Evolutionary conservation across 1,140 invertebrate species (phyloP), one percentile per base, ranked within the genome.

Genomic region (Ceratosolen fusciceps): DNA sequence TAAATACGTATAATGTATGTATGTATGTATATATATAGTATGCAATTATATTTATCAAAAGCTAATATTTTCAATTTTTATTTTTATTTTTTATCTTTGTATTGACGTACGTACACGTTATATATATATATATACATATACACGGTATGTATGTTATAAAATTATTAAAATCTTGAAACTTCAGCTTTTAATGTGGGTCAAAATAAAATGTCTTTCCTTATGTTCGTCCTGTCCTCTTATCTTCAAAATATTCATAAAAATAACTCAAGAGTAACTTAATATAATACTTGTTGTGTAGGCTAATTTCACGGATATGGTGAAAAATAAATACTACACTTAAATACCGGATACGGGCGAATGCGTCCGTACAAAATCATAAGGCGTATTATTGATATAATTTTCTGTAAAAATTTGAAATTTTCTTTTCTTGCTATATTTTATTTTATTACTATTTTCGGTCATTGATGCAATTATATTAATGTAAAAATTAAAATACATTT

Each of bases 311-410:
- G 56, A 26, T 82, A 82, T 87, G 82, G 84, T 86, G 84, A 87
- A 87, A 88, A 88, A 89, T 89, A 89, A 89, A 88, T 89, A 88
- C 85, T 88, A 87, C 84, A 83, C 82, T 80, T 87, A 82, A 85
- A 83, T 84, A 83, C 60, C 74, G 71, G 70, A 54, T 68, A 77
- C 73, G 62, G 39, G 21, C 43, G 74, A 76, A 68, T 79, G 77
- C 80, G 74, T 81, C 81, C 68, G 47, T 67, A 54, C 67, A 70
- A 71, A 72, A 26, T 49, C 56, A 56, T 56, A 60, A 67, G 56
- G 74, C 34, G 37, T 58, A 26, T 39, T 39, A 65, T n/a, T n/a
- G 31, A 26, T 29, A 19, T 31, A 65, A 29, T 37, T n/a, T n/a
- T 29, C 21, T 39, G 16, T 2, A 8, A 68, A n/a, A 19, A 26